Evolutionary conservation across 2,113 vertebrate genomes (phyloP).

Genomic region (Pluvianellus socialis): DNA sequence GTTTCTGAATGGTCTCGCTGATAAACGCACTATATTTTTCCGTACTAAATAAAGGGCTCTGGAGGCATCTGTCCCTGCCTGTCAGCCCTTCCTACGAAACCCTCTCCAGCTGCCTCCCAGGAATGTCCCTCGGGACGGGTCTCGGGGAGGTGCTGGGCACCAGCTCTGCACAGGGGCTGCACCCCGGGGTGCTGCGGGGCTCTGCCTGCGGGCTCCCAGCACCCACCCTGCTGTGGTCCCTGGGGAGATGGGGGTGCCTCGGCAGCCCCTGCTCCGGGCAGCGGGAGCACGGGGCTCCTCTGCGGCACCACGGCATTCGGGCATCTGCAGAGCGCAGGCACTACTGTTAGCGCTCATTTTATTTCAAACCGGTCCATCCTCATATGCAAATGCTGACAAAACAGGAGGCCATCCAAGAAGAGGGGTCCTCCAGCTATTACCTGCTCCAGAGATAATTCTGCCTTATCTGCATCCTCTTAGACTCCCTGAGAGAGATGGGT

Average conservation of each 20-base stretch:
- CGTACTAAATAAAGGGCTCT: not conserved
- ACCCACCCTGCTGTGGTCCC: not conserved
- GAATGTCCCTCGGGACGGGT: accelerated
- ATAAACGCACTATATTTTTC: not conserved
- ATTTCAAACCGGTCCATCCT: not conserved
- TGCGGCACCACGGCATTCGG: not conserved
- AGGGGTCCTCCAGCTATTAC: slow-evolving; percentile 32
- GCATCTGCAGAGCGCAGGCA: not conserved
- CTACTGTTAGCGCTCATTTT: not conserved
- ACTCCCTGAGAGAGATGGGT: slow-evolving; percentile 28
- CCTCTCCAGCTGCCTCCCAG: not conserved
- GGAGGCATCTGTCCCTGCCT: slow-evolving; percentile 23
- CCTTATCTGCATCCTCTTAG: slow-evolving; percentile 59
- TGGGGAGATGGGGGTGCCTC: accelerated
- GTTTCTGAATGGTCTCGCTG: not conserved
- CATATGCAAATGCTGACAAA: not conserved
- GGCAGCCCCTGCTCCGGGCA: not conserved
- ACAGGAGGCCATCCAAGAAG: not conserved
- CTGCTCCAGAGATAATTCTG: slow-evolving; percentile 43
- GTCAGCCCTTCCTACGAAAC: not conserved
- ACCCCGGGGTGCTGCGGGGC: too few relatives aligned
- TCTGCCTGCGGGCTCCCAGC: not conserved
- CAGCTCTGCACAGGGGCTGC: not conserved
- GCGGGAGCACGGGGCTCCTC: not conserved
- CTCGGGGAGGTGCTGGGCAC: not conserved